phyloP scores from a whole-genome alignment of 2,888 invertebrate species.

The Polydrusus cervinus region DNA sequence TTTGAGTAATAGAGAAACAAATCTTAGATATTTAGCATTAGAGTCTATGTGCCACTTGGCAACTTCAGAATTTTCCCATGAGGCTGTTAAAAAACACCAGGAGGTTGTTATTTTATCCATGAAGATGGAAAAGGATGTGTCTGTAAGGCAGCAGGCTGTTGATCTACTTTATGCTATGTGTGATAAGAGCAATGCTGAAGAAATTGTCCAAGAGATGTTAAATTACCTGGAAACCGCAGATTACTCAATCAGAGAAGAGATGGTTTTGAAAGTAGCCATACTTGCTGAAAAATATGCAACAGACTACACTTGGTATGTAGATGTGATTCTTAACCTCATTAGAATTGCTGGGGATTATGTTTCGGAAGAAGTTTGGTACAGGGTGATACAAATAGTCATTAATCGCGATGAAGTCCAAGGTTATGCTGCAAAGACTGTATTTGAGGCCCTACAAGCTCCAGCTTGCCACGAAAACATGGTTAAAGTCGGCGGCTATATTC shows the following conservation, averaged over 20 bases:
- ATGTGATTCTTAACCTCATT: conserved; percentile 98
- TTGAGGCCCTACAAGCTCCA: conserved; percentile 98
- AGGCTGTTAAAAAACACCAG: conserved; percentile 99
- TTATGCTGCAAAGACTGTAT: conserved; percentile 99
- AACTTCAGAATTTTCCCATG: conserved; percentile 99
- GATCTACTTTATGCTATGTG: conserved; percentile 99
- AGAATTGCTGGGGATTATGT: conserved; percentile 99
- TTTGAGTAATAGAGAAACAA: conserved; percentile 97
- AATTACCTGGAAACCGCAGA: conserved; percentile 99
- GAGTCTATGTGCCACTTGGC: conserved; percentile 99
- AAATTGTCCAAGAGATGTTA: conserved; percentile 99
- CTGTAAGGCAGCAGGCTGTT: conserved; percentile 97
- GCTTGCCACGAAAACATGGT: conserved; percentile 99
- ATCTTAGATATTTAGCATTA: conserved; percentile 96
- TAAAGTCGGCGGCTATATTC: conserved; percentile 99
- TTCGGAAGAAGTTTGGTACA: conserved; percentile 99
- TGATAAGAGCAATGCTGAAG: conserved; percentile 98
- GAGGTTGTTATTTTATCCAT: conserved; percentile 99
- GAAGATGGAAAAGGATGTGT: conserved; percentile 99
- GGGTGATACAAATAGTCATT: conserved; percentile 99
- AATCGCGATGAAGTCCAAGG: conserved; percentile 99
- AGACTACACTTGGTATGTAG: conserved; percentile 98
- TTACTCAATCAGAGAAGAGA: conserved; percentile 99
- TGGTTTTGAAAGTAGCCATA: conserved; percentile 99
- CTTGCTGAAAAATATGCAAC: conserved; percentile 99